These are phyloP conservation scores for Endotricha flammealis DNA, from an alignment of 2,888 invertebrate genomes.

Conservation along the genomic window DNA sequence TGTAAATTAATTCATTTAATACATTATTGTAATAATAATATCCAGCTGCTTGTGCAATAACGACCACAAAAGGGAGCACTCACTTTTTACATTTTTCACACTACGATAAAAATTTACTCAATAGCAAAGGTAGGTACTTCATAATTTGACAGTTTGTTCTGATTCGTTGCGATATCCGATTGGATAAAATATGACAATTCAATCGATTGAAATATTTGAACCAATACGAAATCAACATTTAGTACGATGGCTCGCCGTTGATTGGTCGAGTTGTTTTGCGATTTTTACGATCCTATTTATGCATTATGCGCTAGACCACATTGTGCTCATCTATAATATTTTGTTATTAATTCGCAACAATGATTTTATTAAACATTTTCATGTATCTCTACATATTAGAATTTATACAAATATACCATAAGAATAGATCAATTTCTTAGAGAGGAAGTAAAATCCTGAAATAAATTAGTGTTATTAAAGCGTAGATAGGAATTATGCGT, in stretches of 20 bases:
- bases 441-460: no score
- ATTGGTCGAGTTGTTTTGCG: conserved; percentile 33
- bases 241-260: conserved; percentile 30
- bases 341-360: no score
- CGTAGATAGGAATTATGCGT: no score
- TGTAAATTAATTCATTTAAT: conserved; percentile 34
- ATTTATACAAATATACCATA: no score
- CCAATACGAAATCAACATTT: conserved; percentile 61
- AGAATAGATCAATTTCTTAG: no score
- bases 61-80: conserved; percentile 34
- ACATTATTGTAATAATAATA: conserved; percentile 34
- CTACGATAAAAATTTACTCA: conserved; percentile 27
- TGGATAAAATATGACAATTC: conserved; percentile 26
- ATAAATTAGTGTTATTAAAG: no score
- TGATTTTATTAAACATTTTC: no score
- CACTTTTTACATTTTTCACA: conserved; percentile 34
- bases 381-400: no score
- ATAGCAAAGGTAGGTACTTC: no score
- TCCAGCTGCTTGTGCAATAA: conserved; percentile 26
- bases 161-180: conserved; percentile 24
- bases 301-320: no score
- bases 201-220: conserved; percentile 26
- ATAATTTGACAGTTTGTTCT: conserved; percentile 14
- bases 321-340: no score
- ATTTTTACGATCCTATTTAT: conserved; percentile 29